These are phyloP conservation scores for Ooceraea biroi DNA, from an alignment of 1,140 invertebrate genomes.

Conservation along the genomic window DNA sequence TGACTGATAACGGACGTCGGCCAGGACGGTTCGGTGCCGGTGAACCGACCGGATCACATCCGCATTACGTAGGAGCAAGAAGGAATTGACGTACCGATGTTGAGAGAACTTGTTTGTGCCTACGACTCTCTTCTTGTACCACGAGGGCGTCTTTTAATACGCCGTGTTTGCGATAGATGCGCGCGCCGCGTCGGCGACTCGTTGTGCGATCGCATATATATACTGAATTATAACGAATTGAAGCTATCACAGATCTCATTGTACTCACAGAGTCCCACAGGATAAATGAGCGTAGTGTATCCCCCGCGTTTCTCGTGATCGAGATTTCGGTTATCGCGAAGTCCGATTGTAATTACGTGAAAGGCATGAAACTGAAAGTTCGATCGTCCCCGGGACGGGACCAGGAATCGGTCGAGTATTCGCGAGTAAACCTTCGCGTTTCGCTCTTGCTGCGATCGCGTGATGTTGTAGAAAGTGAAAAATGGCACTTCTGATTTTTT, in stretches of 20 bases:
- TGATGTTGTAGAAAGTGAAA: neutral
- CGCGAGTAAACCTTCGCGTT: constrained; percentile 12
- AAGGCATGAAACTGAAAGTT: constrained; percentile 74
- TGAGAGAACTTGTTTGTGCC: constrained; percentile 76
- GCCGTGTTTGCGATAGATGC: constrained; percentile 30
- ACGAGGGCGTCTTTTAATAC: constrained; percentile 51
- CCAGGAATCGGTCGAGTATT: neutral
- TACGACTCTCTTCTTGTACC: constrained; percentile 71
- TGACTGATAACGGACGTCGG: constrained; percentile 56
- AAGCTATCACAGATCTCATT: constrained; percentile 71
- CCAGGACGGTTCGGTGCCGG: constrained; percentile 46
- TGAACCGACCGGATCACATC: constrained; percentile 32
- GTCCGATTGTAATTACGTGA: constrained; percentile 53
- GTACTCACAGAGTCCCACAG: constrained; percentile 56
- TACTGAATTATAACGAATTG: constrained; percentile 66
- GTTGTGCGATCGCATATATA: constrained; percentile 38
- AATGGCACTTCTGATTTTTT: constrained; percentile 3
- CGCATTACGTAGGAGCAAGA: constrained; percentile 34
- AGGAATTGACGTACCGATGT: constrained; percentile 75
- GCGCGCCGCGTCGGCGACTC: constrained; percentile 41
- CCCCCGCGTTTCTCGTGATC: constrained; percentile 55
- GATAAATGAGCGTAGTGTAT: constrained; percentile 65
- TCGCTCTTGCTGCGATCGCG: neutral
- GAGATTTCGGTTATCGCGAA: constrained; percentile 50
- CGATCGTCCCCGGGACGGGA: neutral